Evolutionary conservation across 2,888 invertebrate species (phyloP).

Genomic region (Callosobruchus maculatus): DNA sequence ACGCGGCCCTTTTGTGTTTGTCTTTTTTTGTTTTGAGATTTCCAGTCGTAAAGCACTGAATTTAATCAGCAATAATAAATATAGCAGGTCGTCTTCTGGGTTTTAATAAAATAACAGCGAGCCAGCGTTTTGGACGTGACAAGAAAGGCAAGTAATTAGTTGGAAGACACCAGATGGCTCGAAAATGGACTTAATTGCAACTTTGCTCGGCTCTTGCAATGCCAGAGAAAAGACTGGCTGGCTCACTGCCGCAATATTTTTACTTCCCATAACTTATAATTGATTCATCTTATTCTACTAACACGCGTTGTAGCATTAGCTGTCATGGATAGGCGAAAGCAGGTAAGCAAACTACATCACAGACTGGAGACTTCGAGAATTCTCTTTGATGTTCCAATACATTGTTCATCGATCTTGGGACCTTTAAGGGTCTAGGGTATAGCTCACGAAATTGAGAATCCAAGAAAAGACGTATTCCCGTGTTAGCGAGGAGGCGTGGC

Average conservation of each 20-base stretch:
- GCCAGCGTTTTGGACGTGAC: constrained; percentile 43
- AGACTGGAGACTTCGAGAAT: no score
- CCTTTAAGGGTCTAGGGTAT: no score
- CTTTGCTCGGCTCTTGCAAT: constrained; percentile 13
- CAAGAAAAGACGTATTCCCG: no score
- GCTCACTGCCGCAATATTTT: constrained; percentile 10
- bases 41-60: constrained; percentile 15
- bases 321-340: no score
- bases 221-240: constrained; percentile 14
- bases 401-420: no score
- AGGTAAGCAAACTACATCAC: no score
- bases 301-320: no score
- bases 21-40: background rate
- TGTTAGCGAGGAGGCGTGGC: no score
- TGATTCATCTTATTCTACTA: no score
- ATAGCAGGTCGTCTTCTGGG: constrained; percentile 26
- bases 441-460: no score
- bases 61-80: constrained; percentile 23
- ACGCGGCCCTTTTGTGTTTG: background rate
- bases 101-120: constrained; percentile 41
- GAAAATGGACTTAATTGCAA: background rate
- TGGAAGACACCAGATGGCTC: constrained; percentile 41
- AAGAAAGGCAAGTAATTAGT: constrained; percentile 46
- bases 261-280: background rate
- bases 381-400: no score